Conservation (phyloP, 1,140 invertebrate species). For the Eciton burchellii region DNA sequence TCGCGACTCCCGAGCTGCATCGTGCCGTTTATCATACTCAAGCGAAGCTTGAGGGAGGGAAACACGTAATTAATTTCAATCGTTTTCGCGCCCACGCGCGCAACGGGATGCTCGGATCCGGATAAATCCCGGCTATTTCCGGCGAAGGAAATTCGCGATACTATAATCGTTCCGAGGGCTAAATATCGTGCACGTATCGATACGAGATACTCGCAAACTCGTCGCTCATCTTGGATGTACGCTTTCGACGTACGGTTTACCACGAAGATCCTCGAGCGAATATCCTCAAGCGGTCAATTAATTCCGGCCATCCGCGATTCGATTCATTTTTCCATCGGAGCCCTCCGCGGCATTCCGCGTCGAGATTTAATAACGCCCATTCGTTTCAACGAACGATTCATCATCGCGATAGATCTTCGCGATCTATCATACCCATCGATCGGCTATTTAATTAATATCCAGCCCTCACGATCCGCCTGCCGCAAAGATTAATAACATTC, state of each 20-base stretch:
- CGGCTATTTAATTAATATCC: slow-evolving; percentile 49
- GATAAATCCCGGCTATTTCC: slow-evolving; percentile 54
- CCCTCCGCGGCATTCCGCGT: background rate
- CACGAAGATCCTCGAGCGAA: background rate
- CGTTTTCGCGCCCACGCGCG: slow-evolving; percentile 43
- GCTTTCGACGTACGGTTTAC: slow-evolving; percentile 9
- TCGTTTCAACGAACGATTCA: slow-evolving; percentile 32
- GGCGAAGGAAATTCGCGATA: slow-evolving; percentile 53
- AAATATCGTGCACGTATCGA: slow-evolving; percentile 52
- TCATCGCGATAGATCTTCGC: slow-evolving; percentile 50
- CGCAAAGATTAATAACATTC: slow-evolving; percentile 40
- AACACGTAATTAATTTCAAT: slow-evolving; percentile 59
- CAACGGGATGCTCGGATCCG: slow-evolving; percentile 23
- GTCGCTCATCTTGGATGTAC: background rate
- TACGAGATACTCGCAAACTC: background rate
- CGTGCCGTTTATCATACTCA: slow-evolving; percentile 37
- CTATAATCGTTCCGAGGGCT: slow-evolving; percentile 50
- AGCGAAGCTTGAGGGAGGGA: slow-evolving; percentile 35
- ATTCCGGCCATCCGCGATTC: background rate
- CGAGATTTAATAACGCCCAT: slow-evolving; percentile 45
- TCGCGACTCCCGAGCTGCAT: slow-evolving; percentile 16
- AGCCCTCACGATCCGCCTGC: background rate
- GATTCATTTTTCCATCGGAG: slow-evolving; percentile 9
- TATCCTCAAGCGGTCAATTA: background rate
- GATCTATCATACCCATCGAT: slow-evolving; percentile 40